Evolutionary conservation across 1,140 invertebrate genomes (phyloP).

Genomic region (Conus betulinus): DNA sequence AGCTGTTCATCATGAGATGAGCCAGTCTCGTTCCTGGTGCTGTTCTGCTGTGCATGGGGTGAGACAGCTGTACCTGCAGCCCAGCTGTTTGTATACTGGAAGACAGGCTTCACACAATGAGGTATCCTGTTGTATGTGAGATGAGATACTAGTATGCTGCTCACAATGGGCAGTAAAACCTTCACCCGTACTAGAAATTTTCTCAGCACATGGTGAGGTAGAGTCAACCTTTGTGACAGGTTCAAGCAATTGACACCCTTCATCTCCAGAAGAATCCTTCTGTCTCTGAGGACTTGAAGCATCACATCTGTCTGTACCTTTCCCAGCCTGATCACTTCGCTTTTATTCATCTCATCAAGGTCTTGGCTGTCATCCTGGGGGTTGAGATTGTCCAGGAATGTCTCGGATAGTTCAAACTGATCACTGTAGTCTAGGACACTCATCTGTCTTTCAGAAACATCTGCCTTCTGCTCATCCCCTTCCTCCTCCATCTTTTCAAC

Average conservation of each 20-base stretch:
- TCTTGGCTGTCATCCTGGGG: slow-evolving; percentile 14
- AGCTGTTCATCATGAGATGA: background rate
- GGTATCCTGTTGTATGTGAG: background rate
- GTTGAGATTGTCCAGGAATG: slow-evolving; percentile 30
- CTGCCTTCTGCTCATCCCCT: background rate
- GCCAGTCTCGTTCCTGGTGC: background rate
- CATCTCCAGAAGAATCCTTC: background rate
- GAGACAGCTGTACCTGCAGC: background rate
- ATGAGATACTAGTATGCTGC: background rate
- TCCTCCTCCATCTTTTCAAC: background rate
- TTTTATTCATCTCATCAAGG: background rate
- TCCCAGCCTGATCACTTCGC: background rate
- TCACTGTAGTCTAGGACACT: background rate
- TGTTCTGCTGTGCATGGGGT: background rate
- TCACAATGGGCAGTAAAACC: background rate
- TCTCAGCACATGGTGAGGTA: background rate
- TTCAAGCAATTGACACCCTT: background rate
- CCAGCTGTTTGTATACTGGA: background rate
- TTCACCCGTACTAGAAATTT: background rate
- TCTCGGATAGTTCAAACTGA: slow-evolving; percentile 13
- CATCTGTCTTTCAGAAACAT: background rate
- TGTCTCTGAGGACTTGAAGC: background rate
- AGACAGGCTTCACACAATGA: background rate
- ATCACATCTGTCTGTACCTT: background rate
- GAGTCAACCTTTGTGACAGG: background rate